Base-by-base conservation (phyloP, 2,797 vertebrate species). In the Squalus acanthias region DNA sequence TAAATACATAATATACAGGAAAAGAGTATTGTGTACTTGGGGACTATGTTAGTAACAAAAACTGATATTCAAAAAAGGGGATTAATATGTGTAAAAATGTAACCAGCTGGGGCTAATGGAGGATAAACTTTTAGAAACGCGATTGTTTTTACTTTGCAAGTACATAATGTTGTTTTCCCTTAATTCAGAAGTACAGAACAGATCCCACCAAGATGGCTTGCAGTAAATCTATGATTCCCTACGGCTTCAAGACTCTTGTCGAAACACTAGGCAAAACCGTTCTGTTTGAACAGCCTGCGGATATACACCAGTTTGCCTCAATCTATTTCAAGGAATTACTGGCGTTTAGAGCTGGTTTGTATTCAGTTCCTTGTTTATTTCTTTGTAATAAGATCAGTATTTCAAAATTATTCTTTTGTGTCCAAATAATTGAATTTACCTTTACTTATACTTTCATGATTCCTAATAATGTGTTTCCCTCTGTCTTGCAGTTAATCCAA, bases 301-400 rank as follows among this genome's bases (percentile, higher is more conserved):
- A 95, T 95, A 53, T 95, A 95, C 70, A 76, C 70, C 70, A 76
- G 26, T 95, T 95, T 33, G 94, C 94, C 53, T 95, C 70, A 5
- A 17, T 57, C 69, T 95, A 95, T 76, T 95, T 95, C 94, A 95
- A 95, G 70, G 50, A 95, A 95, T 57, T 95, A 60, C 70, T 95
- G 12, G 46, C 57, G 13, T 95, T 95, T 57, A 74, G 94, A 95
- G 70, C 46, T 76, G 94, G 94, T 95, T 74, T 74, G 94, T 95
- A 46, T 95, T 95, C 65, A 74, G 10, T 95, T 65, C 88, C 24
- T 65, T 92, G 33, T 93, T 74, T 76, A 72, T 17, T 50, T 33
- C 94, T 74, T 5, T 33, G 69, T 76, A 57, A 10, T 15, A 95
- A 0, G 12, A 53, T 29, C 10, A n/a, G 12, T 95, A 8, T 72